phyloP scores from a whole-genome alignment of 2,888 invertebrate species.

The Rhamphomyia laevipes region DNA sequence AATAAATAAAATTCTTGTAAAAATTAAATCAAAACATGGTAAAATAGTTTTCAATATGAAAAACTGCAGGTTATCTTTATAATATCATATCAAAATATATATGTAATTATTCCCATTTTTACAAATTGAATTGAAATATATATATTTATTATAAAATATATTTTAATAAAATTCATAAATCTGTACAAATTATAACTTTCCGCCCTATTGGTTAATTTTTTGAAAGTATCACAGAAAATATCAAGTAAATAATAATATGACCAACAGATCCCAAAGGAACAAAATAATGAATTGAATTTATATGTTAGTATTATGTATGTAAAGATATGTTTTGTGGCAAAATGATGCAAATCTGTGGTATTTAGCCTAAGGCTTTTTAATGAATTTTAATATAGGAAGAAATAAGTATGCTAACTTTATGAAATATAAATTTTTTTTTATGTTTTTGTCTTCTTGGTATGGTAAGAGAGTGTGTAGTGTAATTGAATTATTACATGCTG shows the following conservation, averaged over 20 bases:
- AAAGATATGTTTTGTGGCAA: background rate
- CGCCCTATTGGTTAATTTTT: background rate
- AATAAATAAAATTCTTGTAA: no score
- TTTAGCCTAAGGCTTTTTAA: background rate
- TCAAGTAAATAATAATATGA: background rate
- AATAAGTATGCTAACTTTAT: no score
- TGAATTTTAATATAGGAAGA: no score
- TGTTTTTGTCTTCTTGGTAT: background rate
- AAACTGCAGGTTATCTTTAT: no score
- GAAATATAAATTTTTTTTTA: background rate
- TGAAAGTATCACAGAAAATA: background rate
- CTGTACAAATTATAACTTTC: slow-evolving; percentile 1
- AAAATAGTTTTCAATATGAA: no score
- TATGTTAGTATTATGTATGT: background rate
- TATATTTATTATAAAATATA: no score
- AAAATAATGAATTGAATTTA: no score
- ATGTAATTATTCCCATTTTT: no score
- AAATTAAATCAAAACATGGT: no score
- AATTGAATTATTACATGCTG: slow-evolving; percentile 13
- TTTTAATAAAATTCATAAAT: background rate
- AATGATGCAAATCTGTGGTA: background rate
- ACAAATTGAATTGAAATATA: no score
- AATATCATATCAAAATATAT: no score
- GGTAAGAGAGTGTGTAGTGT: background rate
- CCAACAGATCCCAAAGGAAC: background rate